phyloP scores from a whole-genome alignment of 2,888 invertebrate genomes.

The Pollenia labialis region DNA sequence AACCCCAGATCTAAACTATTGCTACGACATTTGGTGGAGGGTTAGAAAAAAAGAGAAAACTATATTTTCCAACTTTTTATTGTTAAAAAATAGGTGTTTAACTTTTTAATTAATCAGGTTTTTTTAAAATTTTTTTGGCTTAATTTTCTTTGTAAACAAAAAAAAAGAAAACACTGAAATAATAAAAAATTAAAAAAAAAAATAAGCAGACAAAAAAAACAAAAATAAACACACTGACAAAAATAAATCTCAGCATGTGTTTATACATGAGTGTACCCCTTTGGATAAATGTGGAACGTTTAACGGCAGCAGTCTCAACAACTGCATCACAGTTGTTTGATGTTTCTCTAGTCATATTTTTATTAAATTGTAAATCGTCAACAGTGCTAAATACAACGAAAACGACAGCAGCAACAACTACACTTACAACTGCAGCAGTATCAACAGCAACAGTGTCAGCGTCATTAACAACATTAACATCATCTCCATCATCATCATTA shows the following conservation, averaged over 20 bases:
- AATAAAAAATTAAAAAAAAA: conserved; percentile 1
- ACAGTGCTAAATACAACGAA: conserved; percentile 40
- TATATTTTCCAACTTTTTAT: neutral
- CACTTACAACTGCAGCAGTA: conserved; percentile 6
- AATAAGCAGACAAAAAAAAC: neutral
- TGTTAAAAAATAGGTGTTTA: neutral
- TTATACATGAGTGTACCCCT: conserved; percentile 76
- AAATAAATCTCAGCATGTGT: conserved; percentile 75
- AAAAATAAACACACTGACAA: neutral
- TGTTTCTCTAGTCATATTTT: conserved; percentile 75
- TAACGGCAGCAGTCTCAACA: conserved; percentile 75
- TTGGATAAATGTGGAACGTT: conserved; percentile 77
- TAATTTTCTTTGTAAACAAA: conserved; percentile 53
- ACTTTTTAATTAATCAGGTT: neutral
- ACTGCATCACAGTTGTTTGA: conserved; percentile 75
- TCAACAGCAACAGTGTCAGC: conserved; percentile 21
- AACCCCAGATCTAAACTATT: too few species aligned
- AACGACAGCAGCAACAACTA: conserved; percentile 20
- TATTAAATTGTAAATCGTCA: conserved; percentile 73
- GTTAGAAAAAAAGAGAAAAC: neutral
- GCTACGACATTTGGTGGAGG: neutral
- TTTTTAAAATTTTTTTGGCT: conserved; percentile 3
- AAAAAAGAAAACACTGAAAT: conserved; percentile 34
- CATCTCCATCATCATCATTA: neutral
- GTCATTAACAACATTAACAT: neutral